A percentile compares a stretch with the other conserved stretches of the same genome.
phyloP scores from a whole-genome alignment of 2,888 invertebrate genomes.

The Erannis defoliaria region DNA sequence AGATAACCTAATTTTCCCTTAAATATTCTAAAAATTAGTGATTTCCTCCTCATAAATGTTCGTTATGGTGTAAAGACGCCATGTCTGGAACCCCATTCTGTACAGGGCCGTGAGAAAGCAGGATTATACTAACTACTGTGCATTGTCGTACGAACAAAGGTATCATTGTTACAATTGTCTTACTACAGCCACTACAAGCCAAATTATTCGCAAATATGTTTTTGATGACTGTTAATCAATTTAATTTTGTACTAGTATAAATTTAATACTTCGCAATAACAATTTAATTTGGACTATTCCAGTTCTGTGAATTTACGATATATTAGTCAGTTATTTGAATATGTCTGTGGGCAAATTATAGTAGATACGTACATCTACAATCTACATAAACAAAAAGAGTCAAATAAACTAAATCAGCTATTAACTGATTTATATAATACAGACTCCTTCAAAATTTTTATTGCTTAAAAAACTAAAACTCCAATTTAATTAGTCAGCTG shows the following conservation, averaged over 20 bases:
- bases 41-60: slow-evolving; percentile 27
- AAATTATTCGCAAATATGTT: slow-evolving; percentile 39
- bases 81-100: slow-evolving; percentile 27
- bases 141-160: slow-evolving; percentile 51
- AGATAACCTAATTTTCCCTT: slow-evolving; percentile 21
- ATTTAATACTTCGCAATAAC: background rate
- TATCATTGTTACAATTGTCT: slow-evolving; percentile 53
- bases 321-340: no score
- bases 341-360: no score
- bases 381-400: no score
- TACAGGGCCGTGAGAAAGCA: slow-evolving; percentile 42
- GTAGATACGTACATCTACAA: no score
- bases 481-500: no score
- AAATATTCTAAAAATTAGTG: slow-evolving; percentile 10
- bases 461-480: no score
- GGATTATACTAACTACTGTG: slow-evolving; percentile 40
- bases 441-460: no score
- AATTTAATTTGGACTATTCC: background rate
- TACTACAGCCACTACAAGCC: slow-evolving; percentile 36
- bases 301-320: no score
- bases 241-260: background rate
- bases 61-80: slow-evolving; percentile 36
- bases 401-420: no score
- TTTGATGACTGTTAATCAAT: slow-evolving; percentile 42
- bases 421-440: no score